Evolutionary conservation across 1,140 invertebrate genomes (phyloP), one percentile per base, ranked within the genome.

Genomic region (Neomicropteryx cornuta): DNA sequence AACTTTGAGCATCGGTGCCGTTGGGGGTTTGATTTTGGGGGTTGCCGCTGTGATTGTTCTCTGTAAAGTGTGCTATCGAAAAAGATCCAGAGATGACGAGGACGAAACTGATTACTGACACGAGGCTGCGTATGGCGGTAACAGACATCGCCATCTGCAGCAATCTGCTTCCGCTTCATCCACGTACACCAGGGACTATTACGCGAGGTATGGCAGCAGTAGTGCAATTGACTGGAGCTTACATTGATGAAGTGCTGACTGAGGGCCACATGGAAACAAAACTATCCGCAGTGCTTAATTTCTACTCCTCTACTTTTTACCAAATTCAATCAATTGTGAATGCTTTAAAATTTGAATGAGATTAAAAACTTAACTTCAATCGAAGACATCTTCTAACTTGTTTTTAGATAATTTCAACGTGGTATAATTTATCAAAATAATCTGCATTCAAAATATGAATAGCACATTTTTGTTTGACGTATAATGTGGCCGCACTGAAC

Each of bases 31-130:
- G 23, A 51, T 51, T 41, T 45, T 68, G 17, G 58, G 51, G 5
- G 45, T 59, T 3, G 63, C 60, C 29, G 60, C 60, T 10, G 40
- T 68, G 33, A 55, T 51, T n/a, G 62, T 60, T 16, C 53, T 61
- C 3, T 68, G 64, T 56, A 57, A 60, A 29, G 47, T 66, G 21
- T 68, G 66, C 46, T 68, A 62, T 58, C 62, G 60, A 40, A 68
- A 68, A 46, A 49, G 64, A 31, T 66, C 66, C 20, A 60, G 62
- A 13, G 62, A 66, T 34, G 64, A 67, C 19, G 57, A 61, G 18
- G 66, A 63, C 16, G 28, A 66, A 55, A n/a, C n/a, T n/a, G 61
- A 65, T 46, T 68, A 67, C 62, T 68, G 66, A 68, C 66, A 66
- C 44, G 60, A 58, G 56, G 64, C 64, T 55, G 20, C 55, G 53